phyloP scores from a whole-genome alignment of 2,113 vertebrate species.

The Macrotus californicus region DNA sequence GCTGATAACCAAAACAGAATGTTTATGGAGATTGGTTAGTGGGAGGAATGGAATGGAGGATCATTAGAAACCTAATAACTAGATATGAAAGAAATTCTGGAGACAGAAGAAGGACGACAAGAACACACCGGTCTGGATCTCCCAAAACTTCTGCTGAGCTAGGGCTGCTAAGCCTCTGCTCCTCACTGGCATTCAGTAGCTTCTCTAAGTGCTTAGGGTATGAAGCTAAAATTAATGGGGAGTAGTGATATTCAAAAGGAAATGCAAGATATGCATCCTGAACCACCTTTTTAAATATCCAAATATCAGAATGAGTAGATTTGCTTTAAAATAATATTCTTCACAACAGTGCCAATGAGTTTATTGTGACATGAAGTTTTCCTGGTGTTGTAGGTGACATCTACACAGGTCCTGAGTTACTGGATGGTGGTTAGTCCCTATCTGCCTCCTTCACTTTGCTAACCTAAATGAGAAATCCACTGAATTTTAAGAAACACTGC shows the following conservation, averaged over 20 bases:
- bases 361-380: background rate
- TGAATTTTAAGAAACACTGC: background rate
- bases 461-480: background rate
- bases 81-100: background rate
- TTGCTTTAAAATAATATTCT: background rate
- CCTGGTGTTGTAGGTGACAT: background rate
- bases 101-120: background rate
- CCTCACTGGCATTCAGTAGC: background rate
- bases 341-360: background rate
- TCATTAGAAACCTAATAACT: background rate
- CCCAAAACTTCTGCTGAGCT: too few relatives aligned
- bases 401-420: background rate
- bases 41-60: background rate
- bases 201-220: background rate
- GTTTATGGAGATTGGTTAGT: background rate
- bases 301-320: background rate
- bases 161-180: accelerated
- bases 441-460: background rate
- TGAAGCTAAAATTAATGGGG: accelerated
- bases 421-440: background rate
- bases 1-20: background rate
- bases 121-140: background rate
- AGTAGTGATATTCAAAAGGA: background rate
- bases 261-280: background rate
- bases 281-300: background rate